Conservation (phyloP, 2,113 vertebrate species). For the Calidris pygmaea region DNA sequence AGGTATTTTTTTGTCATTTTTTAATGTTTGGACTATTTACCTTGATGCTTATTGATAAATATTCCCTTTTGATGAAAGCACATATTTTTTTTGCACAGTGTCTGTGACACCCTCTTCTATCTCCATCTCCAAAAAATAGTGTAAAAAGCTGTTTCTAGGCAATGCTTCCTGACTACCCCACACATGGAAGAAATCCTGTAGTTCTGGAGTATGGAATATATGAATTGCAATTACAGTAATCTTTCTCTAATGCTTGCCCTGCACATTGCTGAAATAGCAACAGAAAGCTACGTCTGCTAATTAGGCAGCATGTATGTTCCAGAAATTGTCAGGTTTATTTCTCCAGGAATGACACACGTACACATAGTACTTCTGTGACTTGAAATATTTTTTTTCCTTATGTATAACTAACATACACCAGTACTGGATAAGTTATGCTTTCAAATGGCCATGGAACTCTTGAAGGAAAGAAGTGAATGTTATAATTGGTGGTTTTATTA, state of each 20-base stretch:
- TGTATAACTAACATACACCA: neutral
- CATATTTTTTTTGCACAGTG: neutral
- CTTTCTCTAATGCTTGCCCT: neutral
- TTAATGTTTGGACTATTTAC: neutral
- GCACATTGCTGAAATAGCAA: neutral
- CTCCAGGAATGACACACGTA: neutral
- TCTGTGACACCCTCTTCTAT: neutral
- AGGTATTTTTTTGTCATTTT: constrained; percentile 75
- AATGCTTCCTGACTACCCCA: neutral
- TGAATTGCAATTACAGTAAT: neutral
- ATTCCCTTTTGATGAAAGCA: neutral
- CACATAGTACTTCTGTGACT: neutral
- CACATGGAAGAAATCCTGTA: neutral
- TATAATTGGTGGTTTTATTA: neutral
- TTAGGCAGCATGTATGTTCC: neutral
- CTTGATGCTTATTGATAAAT: neutral
- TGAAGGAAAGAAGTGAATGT: neutral
- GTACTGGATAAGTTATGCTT: neutral
- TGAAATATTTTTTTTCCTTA: neutral
- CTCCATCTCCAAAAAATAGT: neutral
- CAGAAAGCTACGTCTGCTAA: neutral
- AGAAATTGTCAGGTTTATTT: neutral
- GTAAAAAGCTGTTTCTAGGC: neutral
- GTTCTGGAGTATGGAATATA: neutral
- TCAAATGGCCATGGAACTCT: neutral